Base-by-base conservation (phyloP, 2,888 invertebrate species). In the Linyphia triangularis region DNA sequence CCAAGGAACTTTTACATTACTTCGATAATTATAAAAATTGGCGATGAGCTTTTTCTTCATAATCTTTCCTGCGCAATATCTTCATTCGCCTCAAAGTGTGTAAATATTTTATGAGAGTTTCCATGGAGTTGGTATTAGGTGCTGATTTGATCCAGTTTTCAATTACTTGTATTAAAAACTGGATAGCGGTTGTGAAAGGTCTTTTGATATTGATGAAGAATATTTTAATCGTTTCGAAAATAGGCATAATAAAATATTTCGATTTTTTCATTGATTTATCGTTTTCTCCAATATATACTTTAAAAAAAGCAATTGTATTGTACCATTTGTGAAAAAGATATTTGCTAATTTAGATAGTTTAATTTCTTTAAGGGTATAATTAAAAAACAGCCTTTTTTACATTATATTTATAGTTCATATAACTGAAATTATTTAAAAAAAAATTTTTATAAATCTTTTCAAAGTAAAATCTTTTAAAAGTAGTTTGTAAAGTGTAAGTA, bases 1-100 rank as follows among this genome's bases (percentile, higher is more conserved):
- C n/a, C 78, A 63, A 61, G 78, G 78, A 63, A 61, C 51, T 30
- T 24, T 63, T 51, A 63, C 65, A 43, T 43, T 73, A 63, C 79
- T 57, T 72, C 79, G 85, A 86, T 86, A 86, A 86, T 86, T 86
- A 86, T 72, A 86, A 86, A 84, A 86, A 86, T 79, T 86, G 78
- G 69, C 65, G 72, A 86, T 86, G 78, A 72, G 57, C 69, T 69
- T 67, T 63, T 77, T 63, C 43, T 51, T 26, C 37, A 24, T 70
- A 69, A 65, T 81, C 33, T 70, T 26, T 70, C n/a, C n/a, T 28
- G 67, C 51, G 51, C 33, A 4, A 33, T 33, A 81, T 81, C 81
- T 70, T 79, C 7, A n/a, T 79, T 40, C 81, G 37, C 59, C 81
- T 24, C 19, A 22, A 10, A 57, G 19, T 30, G 33, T 33, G n/a